A percentile compares a stretch with the other conserved stretches of the same genome.
Evolutionary conservation across 1,140 invertebrate genomes (phyloP).

Genomic region (Cephus cinctus): DNA sequence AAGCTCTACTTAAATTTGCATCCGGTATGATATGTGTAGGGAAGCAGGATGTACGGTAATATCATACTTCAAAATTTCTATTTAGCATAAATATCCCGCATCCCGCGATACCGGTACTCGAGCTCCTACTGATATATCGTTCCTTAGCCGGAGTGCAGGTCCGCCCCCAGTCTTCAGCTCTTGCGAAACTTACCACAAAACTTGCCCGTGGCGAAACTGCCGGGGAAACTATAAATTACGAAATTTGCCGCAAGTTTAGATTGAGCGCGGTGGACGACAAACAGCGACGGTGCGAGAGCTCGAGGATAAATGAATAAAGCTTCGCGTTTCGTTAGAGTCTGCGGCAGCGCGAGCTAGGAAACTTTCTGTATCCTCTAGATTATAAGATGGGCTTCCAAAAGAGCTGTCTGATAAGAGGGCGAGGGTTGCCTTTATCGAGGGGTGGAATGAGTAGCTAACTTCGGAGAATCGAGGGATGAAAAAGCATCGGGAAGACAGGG

Average conservation of each 20-base stretch:
- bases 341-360: too few relatives aligned
- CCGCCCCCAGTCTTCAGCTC: not conserved
- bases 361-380: too few relatives aligned
- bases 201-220: not conserved
- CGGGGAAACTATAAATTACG: slow-evolving; percentile 32
- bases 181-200: not conserved
- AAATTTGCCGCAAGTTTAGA: slow-evolving; percentile 33
- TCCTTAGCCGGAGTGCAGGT: slow-evolving; percentile 8
- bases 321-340: too few relatives aligned
- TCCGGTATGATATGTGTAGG: too few relatives aligned
- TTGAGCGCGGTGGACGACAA: slow-evolving; percentile 22
- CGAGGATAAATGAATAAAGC: slow-evolving; percentile 19
- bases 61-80: slow-evolving; percentile 48
- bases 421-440: too few relatives aligned
- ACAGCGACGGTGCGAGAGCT: slow-evolving; percentile 18
- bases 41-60: slow-evolving; percentile 26
- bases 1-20: too few relatives aligned
- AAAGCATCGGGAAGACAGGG: too few relatives aligned
- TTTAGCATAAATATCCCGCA: slow-evolving; percentile 48
- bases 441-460: too few relatives aligned
- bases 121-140: slow-evolving; percentile 29
- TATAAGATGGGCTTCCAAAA: too few relatives aligned
- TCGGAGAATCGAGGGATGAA: too few relatives aligned
- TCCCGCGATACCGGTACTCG: slow-evolving; percentile 16
- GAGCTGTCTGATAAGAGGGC: too few relatives aligned